Conservation (phyloP, 2,113 vertebrate species). For the Erinaceus europaeus region DNA sequence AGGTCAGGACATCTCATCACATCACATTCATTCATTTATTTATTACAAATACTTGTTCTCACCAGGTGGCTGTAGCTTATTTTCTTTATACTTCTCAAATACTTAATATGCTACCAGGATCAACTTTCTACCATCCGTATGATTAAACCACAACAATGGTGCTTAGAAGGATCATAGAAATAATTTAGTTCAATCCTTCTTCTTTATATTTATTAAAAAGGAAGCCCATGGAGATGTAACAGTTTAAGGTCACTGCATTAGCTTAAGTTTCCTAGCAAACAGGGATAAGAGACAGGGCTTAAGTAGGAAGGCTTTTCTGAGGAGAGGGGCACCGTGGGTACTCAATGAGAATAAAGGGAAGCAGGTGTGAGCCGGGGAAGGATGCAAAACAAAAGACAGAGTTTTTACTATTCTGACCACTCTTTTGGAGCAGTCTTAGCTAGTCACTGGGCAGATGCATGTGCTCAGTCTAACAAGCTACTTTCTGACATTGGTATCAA, state of each 20-base stretch:
- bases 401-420: background rate
- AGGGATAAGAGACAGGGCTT: background rate
- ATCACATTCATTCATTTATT: too few species aligned
- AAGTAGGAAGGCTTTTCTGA: background rate
- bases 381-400: background rate
- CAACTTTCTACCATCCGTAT: background rate
- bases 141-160: conserved; percentile 15
- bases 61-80: background rate
- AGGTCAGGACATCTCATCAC: background rate
- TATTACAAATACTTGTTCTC: background rate
- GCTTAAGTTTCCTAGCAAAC: background rate
- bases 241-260: background rate
- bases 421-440: background rate
- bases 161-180: background rate
- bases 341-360: background rate
- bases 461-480: background rate
- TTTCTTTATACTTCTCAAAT: background rate
- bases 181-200: background rate
- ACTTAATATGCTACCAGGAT: background rate
- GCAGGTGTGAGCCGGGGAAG: background rate
- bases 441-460: background rate
- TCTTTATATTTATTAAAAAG: background rate
- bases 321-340: background rate
- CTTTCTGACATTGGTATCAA: background rate
- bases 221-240: background rate